Percentiles rank a stretch among this genome's conserved stretches.
These are phyloP conservation scores for Metaphire vulgaris DNA, from an alignment of 1,140 invertebrate genomes.

Conservation along the genomic window DNA sequence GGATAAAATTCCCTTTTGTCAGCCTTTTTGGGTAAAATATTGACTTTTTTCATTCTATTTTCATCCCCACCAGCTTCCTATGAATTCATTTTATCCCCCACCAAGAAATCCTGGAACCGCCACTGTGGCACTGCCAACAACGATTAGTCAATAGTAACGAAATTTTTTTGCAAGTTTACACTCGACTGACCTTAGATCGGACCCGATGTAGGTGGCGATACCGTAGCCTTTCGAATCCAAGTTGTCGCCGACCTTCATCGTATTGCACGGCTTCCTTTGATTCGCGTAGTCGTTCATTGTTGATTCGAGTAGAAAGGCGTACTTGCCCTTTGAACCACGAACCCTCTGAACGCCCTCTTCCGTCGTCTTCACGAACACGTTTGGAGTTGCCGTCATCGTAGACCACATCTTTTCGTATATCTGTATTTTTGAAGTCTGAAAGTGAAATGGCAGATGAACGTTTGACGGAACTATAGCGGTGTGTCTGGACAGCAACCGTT, in stretches of 20 bases:
- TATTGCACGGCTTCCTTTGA: slow-evolving; percentile 67
- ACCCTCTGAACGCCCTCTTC: slow-evolving; percentile 43
- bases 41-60: no score
- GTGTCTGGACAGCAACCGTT: no score
- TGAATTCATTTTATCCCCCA: no score
- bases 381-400: slow-evolving; percentile 63
- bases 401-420: slow-evolving; percentile 40
- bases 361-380: slow-evolving; percentile 38
- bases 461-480: no score
- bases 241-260: slow-evolving; percentile 71
- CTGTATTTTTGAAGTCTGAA: slow-evolving; percentile 73
- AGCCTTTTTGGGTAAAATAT: no score
- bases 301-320: slow-evolving; percentile 50
- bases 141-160: no score
- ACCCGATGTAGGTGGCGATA: slow-evolving; percentile 80
- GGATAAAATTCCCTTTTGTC: no score
- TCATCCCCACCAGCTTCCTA: no score
- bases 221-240: slow-evolving; percentile 90
- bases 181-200: slow-evolving; percentile 63
- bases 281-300: slow-evolving; percentile 47
- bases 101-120: no score
- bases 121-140: no score
- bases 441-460: background rate
- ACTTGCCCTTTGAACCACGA: slow-evolving; percentile 56
- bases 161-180: no score